Conservation (phyloP, 2,113 vertebrate genomes). For the Sinocyclocheilus grahami region DNA sequence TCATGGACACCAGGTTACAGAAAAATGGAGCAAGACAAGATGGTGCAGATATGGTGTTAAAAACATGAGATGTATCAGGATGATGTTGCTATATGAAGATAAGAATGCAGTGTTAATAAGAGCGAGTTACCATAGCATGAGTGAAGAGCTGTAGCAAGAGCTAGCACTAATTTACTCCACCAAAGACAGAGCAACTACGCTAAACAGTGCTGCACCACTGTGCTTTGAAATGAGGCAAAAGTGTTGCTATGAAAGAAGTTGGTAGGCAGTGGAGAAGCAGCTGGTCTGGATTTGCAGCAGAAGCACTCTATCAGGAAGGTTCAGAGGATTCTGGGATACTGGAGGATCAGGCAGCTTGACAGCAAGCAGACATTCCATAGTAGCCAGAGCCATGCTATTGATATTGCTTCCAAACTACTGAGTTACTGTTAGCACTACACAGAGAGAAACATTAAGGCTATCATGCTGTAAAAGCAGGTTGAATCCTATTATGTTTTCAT, state of each 20-base stretch:
- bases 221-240: slow-evolving; percentile 18
- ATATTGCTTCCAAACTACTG: slow-evolving; percentile 8
- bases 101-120: slow-evolving; percentile 25
- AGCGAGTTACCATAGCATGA: slow-evolving; percentile 28
- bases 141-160: slow-evolving; percentile 21
- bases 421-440: slow-evolving; percentile 54
- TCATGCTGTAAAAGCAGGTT: slow-evolving; percentile 62
- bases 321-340: slow-evolving; percentile 77
- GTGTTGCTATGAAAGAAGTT: slow-evolving; percentile 33
- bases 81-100: slow-evolving; percentile 32
- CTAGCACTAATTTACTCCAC: slow-evolving; percentile 30
- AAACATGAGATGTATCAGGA: slow-evolving; percentile 33
- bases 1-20: slow-evolving; percentile 24
- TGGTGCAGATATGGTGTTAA: background rate
- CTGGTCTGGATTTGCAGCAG: slow-evolving; percentile 85
- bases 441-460: slow-evolving; percentile 65
- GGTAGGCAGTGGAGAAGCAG: slow-evolving; percentile 58
- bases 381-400: slow-evolving; percentile 70
- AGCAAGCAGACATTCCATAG: slow-evolving; percentile 67
- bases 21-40: slow-evolving; percentile 31
- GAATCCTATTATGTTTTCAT: slow-evolving; percentile 66
- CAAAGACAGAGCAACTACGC: background rate
- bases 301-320: slow-evolving; percentile 78
- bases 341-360: slow-evolving; percentile 62
- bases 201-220: background rate